Base-by-base conservation (phyloP, 2,113 vertebrate genomes). In the Amblyopsis rosae region DNA sequence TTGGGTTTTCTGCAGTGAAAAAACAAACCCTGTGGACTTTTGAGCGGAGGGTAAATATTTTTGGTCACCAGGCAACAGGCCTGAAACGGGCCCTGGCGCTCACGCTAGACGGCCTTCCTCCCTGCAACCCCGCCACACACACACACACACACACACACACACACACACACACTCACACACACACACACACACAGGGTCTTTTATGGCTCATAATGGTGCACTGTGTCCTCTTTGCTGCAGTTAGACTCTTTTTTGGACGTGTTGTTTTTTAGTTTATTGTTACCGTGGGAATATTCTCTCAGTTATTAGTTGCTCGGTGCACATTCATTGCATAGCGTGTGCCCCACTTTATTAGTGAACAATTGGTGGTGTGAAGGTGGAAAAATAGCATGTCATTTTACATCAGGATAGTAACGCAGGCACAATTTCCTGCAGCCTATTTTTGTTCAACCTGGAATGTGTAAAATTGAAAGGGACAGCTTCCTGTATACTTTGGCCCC, bases 11-110 rank as follows among this genome's bases (percentile, higher is more conserved):
- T 66, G 76, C 72, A 81, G 63, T 64, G 69, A 57, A 26, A 68
- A 75, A 73, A 74, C 73, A 71, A 84, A 47, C 12, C 62, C 69
- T 10, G 59, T 75, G 73, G 65, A 80, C 71, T 87, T 89, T 86
- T 83, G 61, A 78, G 78, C 59, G 12, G 82, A 77, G 76, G 67
- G 90, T 92, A 92, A 92, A 93, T 91, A 92, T 92, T 92, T 88
- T 85, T 67, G 67, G 67, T 84, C 62, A 82, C 91, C 86, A 88
- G 80, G 92, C 90, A 93, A 93, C 91, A 80, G 55, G 75, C 65
- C 73, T 73, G 76, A 64, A 85, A 79, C 78, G 80, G 72, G 78
- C 66, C 53, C 77, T 79, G 81, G 83, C 85, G 73, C 78, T 73
- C 83, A 79, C 75, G 65, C 80, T 67, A 77, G 75, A 87, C 82